A percentile compares a stretch with the other conserved stretches of the same genome.
Conservation (phyloP, 2,888 invertebrate genomes). For the Himalopsyche anomala region DNA sequence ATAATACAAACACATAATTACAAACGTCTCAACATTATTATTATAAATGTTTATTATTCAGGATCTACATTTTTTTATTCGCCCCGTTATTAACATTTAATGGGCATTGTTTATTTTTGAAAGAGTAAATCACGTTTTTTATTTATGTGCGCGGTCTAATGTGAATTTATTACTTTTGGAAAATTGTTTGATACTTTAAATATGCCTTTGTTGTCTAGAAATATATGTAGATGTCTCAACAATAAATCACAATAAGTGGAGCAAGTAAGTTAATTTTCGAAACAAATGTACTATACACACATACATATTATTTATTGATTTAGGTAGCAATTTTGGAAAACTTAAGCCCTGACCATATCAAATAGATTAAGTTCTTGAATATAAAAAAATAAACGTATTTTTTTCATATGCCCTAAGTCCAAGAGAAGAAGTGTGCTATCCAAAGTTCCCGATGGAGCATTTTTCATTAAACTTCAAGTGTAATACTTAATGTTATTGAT, state of each 20-base stretch:
- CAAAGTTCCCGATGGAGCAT: no score
- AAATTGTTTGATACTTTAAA: background rate
- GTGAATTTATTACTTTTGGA: background rate
- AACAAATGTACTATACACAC: no score
- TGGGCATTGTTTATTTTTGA: slow-evolving; percentile 8
- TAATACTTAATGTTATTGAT: no score
- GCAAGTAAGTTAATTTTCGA: background rate
- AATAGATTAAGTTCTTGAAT: no score
- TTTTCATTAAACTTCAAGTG: no score
- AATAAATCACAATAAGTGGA: slow-evolving; percentile 1
- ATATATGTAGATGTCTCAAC: background rate
- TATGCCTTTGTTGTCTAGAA: slow-evolving; percentile 6
- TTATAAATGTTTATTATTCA: slow-evolving; percentile 19
- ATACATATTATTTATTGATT: no score
- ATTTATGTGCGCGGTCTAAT: background rate
- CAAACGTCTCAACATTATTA: slow-evolving; percentile 21
- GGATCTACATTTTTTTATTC: slow-evolving; percentile 30
- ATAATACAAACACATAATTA: slow-evolving; percentile 4
- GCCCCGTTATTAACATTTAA: background rate
- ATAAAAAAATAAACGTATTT: no score
- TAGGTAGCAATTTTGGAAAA: no score
- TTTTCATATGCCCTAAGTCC: no score
- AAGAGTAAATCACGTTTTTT: slow-evolving; percentile 9
- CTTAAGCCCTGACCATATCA: no score
- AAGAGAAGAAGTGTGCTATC: no score